Percentiles rank a stretch among this genome's conserved stretches.
phyloP scores from a whole-genome alignment of 2,888 invertebrate species.

The Torymus auratus region DNA sequence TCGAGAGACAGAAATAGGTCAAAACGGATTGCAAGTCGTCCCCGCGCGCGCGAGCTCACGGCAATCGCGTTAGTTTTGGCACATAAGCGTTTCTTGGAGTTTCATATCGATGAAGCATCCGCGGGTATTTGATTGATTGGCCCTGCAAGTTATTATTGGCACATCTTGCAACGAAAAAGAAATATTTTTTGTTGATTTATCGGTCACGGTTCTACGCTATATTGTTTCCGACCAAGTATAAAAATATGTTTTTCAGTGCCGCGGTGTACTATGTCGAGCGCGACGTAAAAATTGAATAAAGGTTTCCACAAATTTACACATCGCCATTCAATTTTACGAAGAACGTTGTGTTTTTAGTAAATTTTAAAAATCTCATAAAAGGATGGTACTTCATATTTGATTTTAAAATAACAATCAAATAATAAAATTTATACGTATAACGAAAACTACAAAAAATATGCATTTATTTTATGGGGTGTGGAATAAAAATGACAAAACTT shows the following conservation, averaged over 20 bases:
- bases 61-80: constrained; percentile 22
- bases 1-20: constrained; percentile 22
- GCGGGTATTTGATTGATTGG: constrained; percentile 21
- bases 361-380: no score
- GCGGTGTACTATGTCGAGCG: no score
- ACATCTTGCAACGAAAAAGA: neutral
- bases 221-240: no score
- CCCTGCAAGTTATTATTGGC: neutral
- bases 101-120: constrained; percentile 15
- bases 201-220: neutral
- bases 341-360: no score
- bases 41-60: neutral
- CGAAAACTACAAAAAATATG: no score
- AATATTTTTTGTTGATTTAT: constrained; percentile 12
- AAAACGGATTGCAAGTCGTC: neutral
- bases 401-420: neutral
- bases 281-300: no score
- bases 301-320: no score
- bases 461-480: no score
- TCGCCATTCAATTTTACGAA: no score
- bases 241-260: no score
- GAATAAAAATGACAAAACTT: no score
- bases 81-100: constrained; percentile 16
- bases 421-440: no score
- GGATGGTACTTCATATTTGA: neutral